Evolutionary conservation across 2,797 vertebrate species (phyloP), one percentile per base, ranked within the genome.

Genomic region (Acanthurus lineatus): DNA sequence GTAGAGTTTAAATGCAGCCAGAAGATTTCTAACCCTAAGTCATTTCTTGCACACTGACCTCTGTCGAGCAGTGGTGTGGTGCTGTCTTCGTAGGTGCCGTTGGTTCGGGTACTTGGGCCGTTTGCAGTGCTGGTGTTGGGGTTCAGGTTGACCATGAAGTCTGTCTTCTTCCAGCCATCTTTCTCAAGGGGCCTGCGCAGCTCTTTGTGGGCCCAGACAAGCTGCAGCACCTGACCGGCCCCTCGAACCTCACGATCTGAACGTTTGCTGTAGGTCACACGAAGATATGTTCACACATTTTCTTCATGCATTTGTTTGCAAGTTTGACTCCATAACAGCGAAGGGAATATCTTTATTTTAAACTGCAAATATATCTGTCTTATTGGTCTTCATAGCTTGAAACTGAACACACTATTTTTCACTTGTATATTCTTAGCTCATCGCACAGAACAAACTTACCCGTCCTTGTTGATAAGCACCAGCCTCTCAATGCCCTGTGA

Each of bases 81-180:
- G 94, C 96, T 98, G 81, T 99, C 98, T 87, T 98, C 98, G 20
- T 97, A 97, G 81, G 91, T 93, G 0, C 97, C 96, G 25, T 97
- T 98, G 54, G 94, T 93, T 75, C 97, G 95, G 77, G 77, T 89
- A 72, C 80, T 92, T 0, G 91, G 92, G 14, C 94, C 94, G 2
- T 95, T 95, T 22, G 84, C 82, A 25, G 84, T 83, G 60, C 87
- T 94, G 86, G 88, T 86, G 81, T 89, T 92, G 11, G 92, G 93
- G 88, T 91, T 95, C 42, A 96, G 88, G 87, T 95, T 96, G 85
- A 97, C 96, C 95, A 96, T 87, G 89, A 99, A 99, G 91, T 99
- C 98, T 0, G 96, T 96, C 86, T 99, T 99, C 91, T 99, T 99
- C 98, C 98, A 99, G 52, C 98, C 98, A 9, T 99, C 98, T 80